Conservation (phyloP, 2,113 vertebrate species). For the Noctilio leporinus region DNA sequence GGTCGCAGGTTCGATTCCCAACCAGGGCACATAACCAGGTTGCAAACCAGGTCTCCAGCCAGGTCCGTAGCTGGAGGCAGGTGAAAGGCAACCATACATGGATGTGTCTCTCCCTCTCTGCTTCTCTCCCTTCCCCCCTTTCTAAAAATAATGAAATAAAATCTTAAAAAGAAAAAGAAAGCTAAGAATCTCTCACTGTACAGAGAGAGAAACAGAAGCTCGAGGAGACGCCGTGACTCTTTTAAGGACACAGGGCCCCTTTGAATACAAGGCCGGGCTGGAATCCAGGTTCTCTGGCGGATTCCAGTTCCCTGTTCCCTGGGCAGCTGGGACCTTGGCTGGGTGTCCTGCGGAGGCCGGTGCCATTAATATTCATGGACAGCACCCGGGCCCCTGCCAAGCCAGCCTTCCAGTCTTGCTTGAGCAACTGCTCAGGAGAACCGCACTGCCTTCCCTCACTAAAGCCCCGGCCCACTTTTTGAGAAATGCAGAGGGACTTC, state of each 20-base stretch:
- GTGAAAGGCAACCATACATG: too few relatives aligned
- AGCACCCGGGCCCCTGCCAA: not conserved
- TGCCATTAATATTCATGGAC: not conserved
- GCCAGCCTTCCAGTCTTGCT: not conserved
- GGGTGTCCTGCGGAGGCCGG: too few relatives aligned
- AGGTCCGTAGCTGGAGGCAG: too few relatives aligned
- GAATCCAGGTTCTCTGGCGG: not conserved
- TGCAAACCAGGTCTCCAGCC: too few relatives aligned
- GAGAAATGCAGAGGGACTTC: not conserved
- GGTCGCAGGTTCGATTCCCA: too few relatives aligned
- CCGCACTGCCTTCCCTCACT: not conserved
- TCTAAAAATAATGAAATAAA: too few relatives aligned
- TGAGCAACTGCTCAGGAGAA: not conserved
- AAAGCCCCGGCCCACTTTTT: not conserved
- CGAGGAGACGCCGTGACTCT: not conserved
- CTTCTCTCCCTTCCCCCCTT: too few relatives aligned
- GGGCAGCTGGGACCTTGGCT: not conserved
- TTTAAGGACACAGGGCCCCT: not conserved
- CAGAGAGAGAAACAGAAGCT: not conserved
- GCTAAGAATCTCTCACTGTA: accelerated
- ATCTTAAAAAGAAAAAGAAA: too few relatives aligned
- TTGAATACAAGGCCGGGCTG: too few relatives aligned
- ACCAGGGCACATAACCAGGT: too few relatives aligned
- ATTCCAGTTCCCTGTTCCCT: not conserved
- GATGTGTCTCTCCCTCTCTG: too few relatives aligned